A percentile compares a stretch with the other conserved stretches of the same genome.
Conservation (phyloP, 2,888 invertebrate species). For the Nesidiocoris tenuis region DNA sequence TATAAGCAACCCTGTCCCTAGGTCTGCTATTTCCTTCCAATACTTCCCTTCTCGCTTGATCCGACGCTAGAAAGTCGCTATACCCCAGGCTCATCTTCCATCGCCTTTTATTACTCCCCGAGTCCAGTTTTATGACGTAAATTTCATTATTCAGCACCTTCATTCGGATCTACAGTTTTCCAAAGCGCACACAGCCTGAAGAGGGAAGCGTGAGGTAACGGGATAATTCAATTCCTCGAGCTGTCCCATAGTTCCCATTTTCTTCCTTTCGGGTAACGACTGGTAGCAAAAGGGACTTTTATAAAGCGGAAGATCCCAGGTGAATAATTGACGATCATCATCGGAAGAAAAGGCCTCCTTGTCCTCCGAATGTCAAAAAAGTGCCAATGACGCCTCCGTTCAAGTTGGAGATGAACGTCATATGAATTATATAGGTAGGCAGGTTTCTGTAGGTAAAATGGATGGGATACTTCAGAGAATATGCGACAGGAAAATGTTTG, state of each 20-base stretch:
- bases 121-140: slow-evolving; percentile 38
- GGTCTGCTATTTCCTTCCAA: not conserved
- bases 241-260: slow-evolving; percentile 7
- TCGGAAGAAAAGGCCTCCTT: not conserved
- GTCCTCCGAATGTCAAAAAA: not conserved
- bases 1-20: not conserved
- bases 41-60: not conserved
- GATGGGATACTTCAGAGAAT: too few relatives aligned
- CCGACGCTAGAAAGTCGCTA: not conserved
- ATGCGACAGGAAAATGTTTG: too few relatives aligned
- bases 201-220: not conserved
- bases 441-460: too few relatives aligned
- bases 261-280: not conserved
- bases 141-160: slow-evolving; percentile 36
- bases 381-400: too few relatives aligned
- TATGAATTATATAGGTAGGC: too few relatives aligned
- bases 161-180: not conserved
- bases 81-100: slow-evolving; percentile 11
- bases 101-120: slow-evolving; percentile 25
- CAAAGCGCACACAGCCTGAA: not conserved
- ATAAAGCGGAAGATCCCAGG: not conserved
- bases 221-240: slow-evolving; percentile 37
- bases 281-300: not conserved
- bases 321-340: not conserved
- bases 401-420: not conserved